Evolutionary conservation across 1,140 invertebrate species (phyloP), one percentile per base, ranked within the genome.

Genomic region (Caenorhabditis latens): DNA sequence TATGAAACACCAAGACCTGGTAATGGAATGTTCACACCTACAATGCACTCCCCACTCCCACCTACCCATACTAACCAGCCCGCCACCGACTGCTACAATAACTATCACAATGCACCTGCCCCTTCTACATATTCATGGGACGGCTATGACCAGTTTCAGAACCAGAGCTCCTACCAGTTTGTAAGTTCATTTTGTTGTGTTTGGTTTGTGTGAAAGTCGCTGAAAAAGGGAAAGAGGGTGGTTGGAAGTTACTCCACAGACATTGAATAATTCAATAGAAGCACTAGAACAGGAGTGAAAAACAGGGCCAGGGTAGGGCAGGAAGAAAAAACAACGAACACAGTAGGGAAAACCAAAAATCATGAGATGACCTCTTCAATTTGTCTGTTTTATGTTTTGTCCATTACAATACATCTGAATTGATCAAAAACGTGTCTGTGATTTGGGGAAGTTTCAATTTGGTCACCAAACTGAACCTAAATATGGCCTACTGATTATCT

Each of bases 201-300:
- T 40, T 67, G 40, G 61, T 58, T 53, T 32, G 61, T 63, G 24
- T 32, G 24, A 24, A 32, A 7, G 19, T 11, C 6, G 13, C 6
- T 7, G 55, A 19, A 58, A 63, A 32, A n/a, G 4, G n/a, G 24
- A 13, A 32, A 63, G 32, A 32, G 13, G 9, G 42, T 8, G 65
- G 42, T 32, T 8, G 9, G 61, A n/a, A n/a, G 40, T 71, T 46
- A 43, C 65, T 71, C 65, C 46, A 71, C 5, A 48, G 65, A 48
- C 65, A 46, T 71, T 71, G 65, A 71, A 71, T 71, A 46, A 71
- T 71, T 71, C 65, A 71, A 43, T 46, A 71, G 65, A 71, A 48
- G 65, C 65, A 71, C 42, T 71, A 46, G 61, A 42, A 65, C 21
- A 65, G 61, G 32, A 65, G 65, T 71, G 42, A 48, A 71, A 71